Conservation (phyloP, 2,797 vertebrate species). For the Myiothlypis coronata region DNA sequence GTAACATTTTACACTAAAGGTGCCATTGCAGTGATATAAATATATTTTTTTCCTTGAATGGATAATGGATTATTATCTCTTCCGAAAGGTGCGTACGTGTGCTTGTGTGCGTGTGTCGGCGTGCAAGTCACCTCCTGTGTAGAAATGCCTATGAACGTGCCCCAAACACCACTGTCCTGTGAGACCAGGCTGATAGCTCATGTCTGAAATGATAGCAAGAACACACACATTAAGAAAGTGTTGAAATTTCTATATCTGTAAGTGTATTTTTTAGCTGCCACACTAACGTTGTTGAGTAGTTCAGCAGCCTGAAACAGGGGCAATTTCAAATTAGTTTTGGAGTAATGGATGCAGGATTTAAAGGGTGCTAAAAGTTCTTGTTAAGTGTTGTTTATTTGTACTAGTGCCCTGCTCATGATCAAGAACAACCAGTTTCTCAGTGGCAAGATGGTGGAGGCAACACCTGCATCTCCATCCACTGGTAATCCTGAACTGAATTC, state of each 20-base stretch:
- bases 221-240: slow-evolving; percentile 11
- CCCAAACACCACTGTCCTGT: neutral
- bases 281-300: slow-evolving; percentile 39
- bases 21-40: slow-evolving; percentile 78
- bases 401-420: neutral
- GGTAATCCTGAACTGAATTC: slow-evolving; percentile 45
- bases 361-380: slow-evolving; percentile 48
- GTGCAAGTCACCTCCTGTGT: slow-evolving; percentile 28
- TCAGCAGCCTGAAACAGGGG: slow-evolving; percentile 41
- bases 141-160: slow-evolving; percentile 66
- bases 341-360: slow-evolving; percentile 17
- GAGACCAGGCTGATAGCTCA: neutral
- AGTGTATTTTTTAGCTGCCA: slow-evolving; percentile 62
- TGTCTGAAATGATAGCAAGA: slow-evolving; percentile 29
- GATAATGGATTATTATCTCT: slow-evolving; percentile 70
- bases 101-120: slow-evolving; percentile 26
- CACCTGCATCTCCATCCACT: neutral
- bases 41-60: slow-evolving; percentile 73
- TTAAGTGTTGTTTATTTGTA: slow-evolving; percentile 29
- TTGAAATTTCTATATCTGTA: slow-evolving; percentile 42
- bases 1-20: slow-evolving; percentile 69
- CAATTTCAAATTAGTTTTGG: slow-evolving; percentile 35
- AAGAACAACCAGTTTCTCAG: slow-evolving; percentile 18
- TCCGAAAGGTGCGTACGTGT: slow-evolving; percentile 68
- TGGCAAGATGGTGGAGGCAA: slow-evolving; percentile 44